Evolutionary conservation across 1,140 invertebrate genomes (phyloP), one percentile per base, ranked within the genome.

Genomic region (Orchestia grillus): DNA sequence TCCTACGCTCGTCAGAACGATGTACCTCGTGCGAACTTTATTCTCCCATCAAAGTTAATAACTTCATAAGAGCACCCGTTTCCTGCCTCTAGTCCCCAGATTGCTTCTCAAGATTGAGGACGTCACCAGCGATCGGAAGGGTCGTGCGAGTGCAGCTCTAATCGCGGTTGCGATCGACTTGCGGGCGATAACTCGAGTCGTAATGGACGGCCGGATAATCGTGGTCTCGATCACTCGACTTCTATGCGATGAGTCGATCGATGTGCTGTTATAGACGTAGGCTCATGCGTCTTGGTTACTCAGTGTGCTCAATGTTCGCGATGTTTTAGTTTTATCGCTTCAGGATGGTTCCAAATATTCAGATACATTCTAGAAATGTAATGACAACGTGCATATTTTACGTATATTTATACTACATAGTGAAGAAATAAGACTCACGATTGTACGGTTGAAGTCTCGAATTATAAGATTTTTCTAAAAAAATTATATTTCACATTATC

Each of bases 41-140:
- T 94, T 44, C 44, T 44, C 16, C 44, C 44, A 94, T 94, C 43
- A 94, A 94, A 94, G 41, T 94, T 94, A 94, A 94, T 94, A 47
- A 94, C 92, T 94, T 94, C 92, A 94, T 94, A 94, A 94, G 47
- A 94, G 36, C 44, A 94, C 44, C 92, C 40, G 47, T 94, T 47
- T 94, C 92, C 92, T 94, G 3, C 4, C 44, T 44, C 19, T 44
- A 45, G 40, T 42, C 92, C 47, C 23, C 8, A 44, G 44, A 94
- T 94, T 94, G 44, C 41, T 94, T 94, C 43, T 44, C 41, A 94
- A 94, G 92, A 94, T 94, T 94, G 92, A 42, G 16, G 44, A 1
- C 90, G 43, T 92, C 90, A 44, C n/a, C 6, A 44, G n/a, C 41
- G 6, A 44, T 92, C 90, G 1, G 36, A 40, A 19, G 41, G 4